Evolutionary conservation across 2,113 vertebrate species (phyloP), one percentile per base, ranked within the genome.

Genomic region (Tichodroma muraria): DNA sequence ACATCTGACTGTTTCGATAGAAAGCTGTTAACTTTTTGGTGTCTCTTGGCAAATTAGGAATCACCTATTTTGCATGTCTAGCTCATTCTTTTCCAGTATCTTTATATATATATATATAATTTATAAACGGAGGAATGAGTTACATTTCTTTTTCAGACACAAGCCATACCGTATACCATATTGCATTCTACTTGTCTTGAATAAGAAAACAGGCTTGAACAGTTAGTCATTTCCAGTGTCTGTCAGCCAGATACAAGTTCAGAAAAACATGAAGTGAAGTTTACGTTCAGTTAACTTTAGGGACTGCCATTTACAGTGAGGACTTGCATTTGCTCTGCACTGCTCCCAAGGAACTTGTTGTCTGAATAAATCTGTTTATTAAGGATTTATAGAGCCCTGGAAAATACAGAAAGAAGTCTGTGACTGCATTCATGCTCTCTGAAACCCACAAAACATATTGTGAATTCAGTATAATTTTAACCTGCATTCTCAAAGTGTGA

Each of bases 201-300:
- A 77, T 88, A 93, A 78, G 88, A 94, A n/a, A 96, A 91, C 45
- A 92, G 80, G 57, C 84, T 94, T 79, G 82, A 95, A 63, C 76
- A 66, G 90, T 93, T 94, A 93, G 94, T 86, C 89, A 93, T 88
- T 95, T 95, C 52, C 94, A 96, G 93, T 71, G 85, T 83, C 93
- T 94, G 72, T 90, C 89, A 95, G 73, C 63, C 57, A 91, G 54
- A 80, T 27, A 91, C 27, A 63, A 88, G 70, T 65, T 89, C 47
- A 83, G 60, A 56, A 83, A 96, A 94, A 94, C 80, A 60, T 85
- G 68, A n/a, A n/a, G n/a, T n/a, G n/a, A n/a, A n/a, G n/a, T n/a
- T n/a, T n/a, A n/a, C n/a, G n/a, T n/a, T n/a, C n/a, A n/a, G n/a
- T n/a, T n/a, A 89, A 91, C 76, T 83, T 93, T 71, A 30, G 57